Percentiles rank a stretch among this genome's conserved stretches.
These are phyloP conservation scores for Sclerurus mexicanus DNA, from an alignment of 2,113 vertebrate species.

Conservation along the genomic window DNA sequence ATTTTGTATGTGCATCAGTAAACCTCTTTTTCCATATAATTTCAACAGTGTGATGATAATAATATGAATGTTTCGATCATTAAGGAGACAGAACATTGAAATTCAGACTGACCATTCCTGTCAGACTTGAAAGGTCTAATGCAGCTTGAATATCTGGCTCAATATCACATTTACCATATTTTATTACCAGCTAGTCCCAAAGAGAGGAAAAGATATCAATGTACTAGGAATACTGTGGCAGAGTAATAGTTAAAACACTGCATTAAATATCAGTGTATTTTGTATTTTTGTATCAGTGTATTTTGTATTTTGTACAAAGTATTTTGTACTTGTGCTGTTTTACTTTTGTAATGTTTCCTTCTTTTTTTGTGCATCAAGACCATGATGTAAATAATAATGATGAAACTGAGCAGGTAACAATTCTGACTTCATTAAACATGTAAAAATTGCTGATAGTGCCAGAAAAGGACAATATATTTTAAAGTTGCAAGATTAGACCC, in stretches of 20 bases:
- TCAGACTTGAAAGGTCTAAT: conserved; percentile 1
- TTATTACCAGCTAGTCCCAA: neutral
- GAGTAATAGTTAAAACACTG: neutral
- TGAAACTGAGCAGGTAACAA: neutral
- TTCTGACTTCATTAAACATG: neutral
- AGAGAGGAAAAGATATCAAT: neutral
- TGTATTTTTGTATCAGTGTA: too few species aligned
- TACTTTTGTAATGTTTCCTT: neutral
- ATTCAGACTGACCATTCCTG: conserved; percentile 11
- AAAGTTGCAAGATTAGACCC: neutral
- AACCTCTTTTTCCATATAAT: neutral
- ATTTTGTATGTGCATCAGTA: neutral
- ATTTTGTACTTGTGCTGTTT: neutral
- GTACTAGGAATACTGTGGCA: neutral
- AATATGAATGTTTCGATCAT: neutral
- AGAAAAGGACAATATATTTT: neutral
- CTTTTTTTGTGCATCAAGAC: neutral
- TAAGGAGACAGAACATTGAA: conserved; percentile 4
- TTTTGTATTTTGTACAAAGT: too few species aligned
- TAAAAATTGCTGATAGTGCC: neutral
- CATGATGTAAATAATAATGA: neutral
- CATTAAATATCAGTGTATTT: too few species aligned
- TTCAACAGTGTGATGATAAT: neutral
- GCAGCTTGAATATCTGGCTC: neutral
- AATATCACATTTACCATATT: neutral